phyloP scores from a whole-genome alignment of 2,797 vertebrate genomes.

The Naso thynnoides region DNA sequence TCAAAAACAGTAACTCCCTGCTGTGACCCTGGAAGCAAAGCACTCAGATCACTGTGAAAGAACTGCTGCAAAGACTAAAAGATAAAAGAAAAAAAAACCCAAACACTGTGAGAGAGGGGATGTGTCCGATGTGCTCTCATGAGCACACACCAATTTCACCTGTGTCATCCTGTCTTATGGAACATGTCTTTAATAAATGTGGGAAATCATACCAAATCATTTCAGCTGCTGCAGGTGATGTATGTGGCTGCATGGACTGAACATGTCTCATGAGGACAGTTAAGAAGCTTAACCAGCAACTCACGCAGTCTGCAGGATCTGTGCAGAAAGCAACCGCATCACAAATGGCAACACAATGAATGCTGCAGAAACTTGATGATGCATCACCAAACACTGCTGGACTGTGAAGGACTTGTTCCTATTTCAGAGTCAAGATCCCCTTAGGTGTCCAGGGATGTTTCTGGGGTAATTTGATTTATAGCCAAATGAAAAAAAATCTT shows the following conservation, averaged over 20 bases:
- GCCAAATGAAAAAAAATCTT: neutral
- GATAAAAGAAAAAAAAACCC: neutral
- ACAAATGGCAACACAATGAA: slow-evolving; percentile 10
- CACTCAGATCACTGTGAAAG: neutral
- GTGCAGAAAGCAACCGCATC: slow-evolving; percentile 24
- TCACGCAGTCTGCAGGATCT: slow-evolving; percentile 17
- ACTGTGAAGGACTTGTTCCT: neutral
- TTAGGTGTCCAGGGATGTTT: neutral
- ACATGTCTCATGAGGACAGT: slow-evolving; percentile 45
- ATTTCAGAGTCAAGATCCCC: neutral
- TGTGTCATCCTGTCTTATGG: neutral
- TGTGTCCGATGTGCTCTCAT: neutral
- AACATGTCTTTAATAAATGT: slow-evolving; percentile 15
- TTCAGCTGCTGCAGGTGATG: slow-evolving; percentile 26
- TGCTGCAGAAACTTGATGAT: slow-evolving; percentile 18
- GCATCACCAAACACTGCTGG: neutral
- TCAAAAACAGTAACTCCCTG: neutral
- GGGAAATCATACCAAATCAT: slow-evolving; percentile 2
- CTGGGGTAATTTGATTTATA: neutral
- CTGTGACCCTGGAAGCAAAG: neutral
- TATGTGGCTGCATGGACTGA: slow-evolving; percentile 31
- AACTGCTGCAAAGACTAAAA: neutral
- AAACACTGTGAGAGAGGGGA: neutral
- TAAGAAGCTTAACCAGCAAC: slow-evolving; percentile 51
- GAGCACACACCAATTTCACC: neutral